These are phyloP conservation scores for Ctenopoma multispine DNA, from an alignment of 2,797 vertebrate genomes.

Conservation along the genomic window DNA sequence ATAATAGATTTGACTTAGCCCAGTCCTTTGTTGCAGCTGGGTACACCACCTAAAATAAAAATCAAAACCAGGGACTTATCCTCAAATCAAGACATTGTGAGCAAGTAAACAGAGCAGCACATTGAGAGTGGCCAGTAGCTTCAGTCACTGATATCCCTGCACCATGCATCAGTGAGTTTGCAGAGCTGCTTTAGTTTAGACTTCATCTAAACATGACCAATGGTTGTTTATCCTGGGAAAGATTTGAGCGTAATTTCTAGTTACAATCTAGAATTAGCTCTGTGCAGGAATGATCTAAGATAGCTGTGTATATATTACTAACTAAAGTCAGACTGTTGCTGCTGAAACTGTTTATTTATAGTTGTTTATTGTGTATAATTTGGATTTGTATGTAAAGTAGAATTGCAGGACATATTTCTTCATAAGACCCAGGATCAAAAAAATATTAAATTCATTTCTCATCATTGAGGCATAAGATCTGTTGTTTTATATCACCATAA, in stretches of 20 bases:
- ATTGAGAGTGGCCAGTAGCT: conserved; percentile 8
- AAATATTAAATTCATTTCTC: background rate
- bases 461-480: background rate
- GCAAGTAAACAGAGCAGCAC: conserved; percentile 16
- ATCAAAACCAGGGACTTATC: background rate
- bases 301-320: conserved; percentile 32
- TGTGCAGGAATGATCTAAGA: background rate
- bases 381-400: background rate
- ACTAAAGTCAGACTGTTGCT: conserved; percentile 53
- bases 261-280: background rate
- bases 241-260: background rate
- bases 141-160: conserved; percentile 32
- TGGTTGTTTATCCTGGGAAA: background rate
- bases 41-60: conserved; percentile 11
- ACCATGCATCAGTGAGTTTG: background rate
- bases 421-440: background rate
- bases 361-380: no score
- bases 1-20: background rate
- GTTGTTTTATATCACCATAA: background rate
- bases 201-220: conserved; percentile 14
- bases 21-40: background rate
- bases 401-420: background rate
- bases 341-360: conserved; percentile 35
- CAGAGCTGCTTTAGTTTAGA: conserved; percentile 15
- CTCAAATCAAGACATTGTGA: conserved; percentile 1